These are phyloP conservation scores for Zaprionus ghesquierei DNA, from an alignment of 1,140 invertebrate species.

Conservation along the genomic window DNA sequence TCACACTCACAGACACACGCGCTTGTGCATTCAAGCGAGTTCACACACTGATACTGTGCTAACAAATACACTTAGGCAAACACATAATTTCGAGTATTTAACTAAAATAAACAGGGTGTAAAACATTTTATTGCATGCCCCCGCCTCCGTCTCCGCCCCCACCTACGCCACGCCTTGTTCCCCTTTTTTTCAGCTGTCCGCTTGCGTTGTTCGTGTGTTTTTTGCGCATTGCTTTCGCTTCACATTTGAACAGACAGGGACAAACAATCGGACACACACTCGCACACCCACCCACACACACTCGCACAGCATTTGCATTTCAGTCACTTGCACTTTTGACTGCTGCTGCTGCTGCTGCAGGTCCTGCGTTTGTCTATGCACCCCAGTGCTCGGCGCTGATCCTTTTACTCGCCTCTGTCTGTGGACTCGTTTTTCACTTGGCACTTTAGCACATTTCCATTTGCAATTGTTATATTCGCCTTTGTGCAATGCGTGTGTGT, in stretches of 20 bases:
- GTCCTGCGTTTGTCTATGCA: slow-evolving; percentile 21
- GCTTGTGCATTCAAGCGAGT: not conserved
- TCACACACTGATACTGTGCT: slow-evolving; percentile 53
- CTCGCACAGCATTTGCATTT: slow-evolving; percentile 65
- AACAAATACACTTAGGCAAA: slow-evolving; percentile 80
- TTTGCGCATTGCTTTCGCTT: slow-evolving; percentile 25
- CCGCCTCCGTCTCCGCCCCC: not conserved
- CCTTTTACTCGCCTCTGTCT: slow-evolving; percentile 30
- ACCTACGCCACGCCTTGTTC: not conserved
- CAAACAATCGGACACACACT: slow-evolving; percentile 36
- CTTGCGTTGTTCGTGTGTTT: not conserved
- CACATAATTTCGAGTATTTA: slow-evolving; percentile 81
- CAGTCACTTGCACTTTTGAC: slow-evolving; percentile 78
- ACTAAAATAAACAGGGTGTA: slow-evolving; percentile 81
- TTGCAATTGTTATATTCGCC: slow-evolving; percentile 77
- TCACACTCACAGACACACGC: not conserved
- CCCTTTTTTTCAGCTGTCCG: not conserved
- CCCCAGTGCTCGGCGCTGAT: slow-evolving; percentile 25
- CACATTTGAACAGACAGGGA: slow-evolving; percentile 50
- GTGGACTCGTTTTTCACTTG: slow-evolving; percentile 30
- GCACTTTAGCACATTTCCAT: slow-evolving; percentile 80
- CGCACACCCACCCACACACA: slow-evolving; percentile 10
- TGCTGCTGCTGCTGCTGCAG: slow-evolving; percentile 33
- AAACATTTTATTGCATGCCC: slow-evolving; percentile 75
- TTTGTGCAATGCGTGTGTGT: slow-evolving; percentile 42